Evolutionary conservation across 2,113 vertebrate genomes (phyloP).

Genomic region (Amazona vittata): DNA sequence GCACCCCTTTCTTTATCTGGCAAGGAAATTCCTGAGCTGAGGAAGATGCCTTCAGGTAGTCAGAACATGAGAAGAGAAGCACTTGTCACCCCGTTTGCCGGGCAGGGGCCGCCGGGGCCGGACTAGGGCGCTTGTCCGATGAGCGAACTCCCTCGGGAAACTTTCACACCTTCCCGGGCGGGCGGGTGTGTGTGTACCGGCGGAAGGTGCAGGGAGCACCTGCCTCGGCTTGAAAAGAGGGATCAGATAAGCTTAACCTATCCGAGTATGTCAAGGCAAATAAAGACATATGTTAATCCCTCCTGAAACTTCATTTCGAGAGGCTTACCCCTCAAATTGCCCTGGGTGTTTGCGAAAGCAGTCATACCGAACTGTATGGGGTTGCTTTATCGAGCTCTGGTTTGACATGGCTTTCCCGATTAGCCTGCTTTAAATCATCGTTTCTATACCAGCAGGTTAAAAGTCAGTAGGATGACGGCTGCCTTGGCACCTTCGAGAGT

Average conservation of each 20-base stretch:
- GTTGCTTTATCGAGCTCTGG: background rate
- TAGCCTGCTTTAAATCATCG: slow-evolving; percentile 12
- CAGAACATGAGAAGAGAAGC: background rate
- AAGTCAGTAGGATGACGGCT: slow-evolving; percentile 28
- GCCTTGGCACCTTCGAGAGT: background rate
- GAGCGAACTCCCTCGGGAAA: background rate
- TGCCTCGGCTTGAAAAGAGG: background rate
- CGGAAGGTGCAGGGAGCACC: background rate
- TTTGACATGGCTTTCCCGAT: background rate
- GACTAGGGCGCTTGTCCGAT: background rate
- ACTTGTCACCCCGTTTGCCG: background rate
- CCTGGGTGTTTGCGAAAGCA: background rate
- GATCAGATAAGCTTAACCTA: background rate
- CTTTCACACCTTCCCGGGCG: slow-evolving; percentile 25
- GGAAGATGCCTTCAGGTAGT: background rate
- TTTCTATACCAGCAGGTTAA: slow-evolving; percentile 62
- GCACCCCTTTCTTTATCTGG: background rate
- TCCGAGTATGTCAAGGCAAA: background rate
- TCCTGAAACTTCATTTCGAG: background rate
- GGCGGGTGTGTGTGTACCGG: background rate
- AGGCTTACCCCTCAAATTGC: background rate
- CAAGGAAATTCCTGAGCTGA: background rate
- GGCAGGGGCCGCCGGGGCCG: background rate
- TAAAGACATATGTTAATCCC: background rate
- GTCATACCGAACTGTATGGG: background rate